Conservation (phyloP, 2,888 invertebrate genomes). For the Mythimna loreyi region DNA sequence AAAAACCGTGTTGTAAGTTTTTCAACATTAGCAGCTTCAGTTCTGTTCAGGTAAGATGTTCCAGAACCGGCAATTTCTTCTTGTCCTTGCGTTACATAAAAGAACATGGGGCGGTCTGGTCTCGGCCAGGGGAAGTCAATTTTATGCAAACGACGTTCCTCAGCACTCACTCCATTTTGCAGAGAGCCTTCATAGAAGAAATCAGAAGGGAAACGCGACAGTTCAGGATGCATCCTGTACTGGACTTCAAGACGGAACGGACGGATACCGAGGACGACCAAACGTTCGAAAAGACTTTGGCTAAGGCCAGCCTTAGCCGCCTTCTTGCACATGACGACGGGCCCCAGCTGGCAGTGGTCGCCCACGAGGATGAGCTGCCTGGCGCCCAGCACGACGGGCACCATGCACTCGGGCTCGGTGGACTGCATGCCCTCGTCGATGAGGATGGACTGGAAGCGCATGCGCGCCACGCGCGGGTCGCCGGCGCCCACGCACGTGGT, state of each 20-base stretch:
- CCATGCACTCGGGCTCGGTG: conserved; percentile 99
- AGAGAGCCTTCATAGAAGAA: conserved; percentile 99
- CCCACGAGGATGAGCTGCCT: conserved; percentile 99
- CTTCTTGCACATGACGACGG: conserved; percentile 99
- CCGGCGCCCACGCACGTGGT: conserved; percentile 99
- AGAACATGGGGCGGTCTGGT: conserved; percentile 99
- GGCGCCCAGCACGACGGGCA: conserved; percentile 99
- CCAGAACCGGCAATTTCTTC: conserved; percentile 99
- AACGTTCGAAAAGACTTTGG: conserved; percentile 98
- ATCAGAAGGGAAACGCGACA: conserved; percentile 99
- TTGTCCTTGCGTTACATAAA: conserved; percentile 99
- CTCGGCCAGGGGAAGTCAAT: conserved; percentile 99
- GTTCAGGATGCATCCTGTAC: conserved; percentile 99
- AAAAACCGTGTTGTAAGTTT: conserved; percentile 99
- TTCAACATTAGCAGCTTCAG: conserved; percentile 99
- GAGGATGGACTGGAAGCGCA: conserved; percentile 98
- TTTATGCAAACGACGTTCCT: conserved; percentile 96
- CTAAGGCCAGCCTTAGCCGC: conserved; percentile 99
- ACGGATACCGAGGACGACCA: conserved; percentile 99
- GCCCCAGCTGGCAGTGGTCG: conserved; percentile 99
- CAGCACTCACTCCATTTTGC: conserved; percentile 99
- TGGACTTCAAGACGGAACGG: conserved; percentile 99
- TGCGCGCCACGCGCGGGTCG: conserved; percentile 97
- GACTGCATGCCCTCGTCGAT: conserved; percentile 99
- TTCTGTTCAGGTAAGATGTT: conserved; percentile 99